A percentile compares a stretch with the other conserved stretches of the same genome.
These are phyloP conservation scores for Oppia nitens DNA, from an alignment of 1,140 invertebrate species.

Conservation along the genomic window DNA sequence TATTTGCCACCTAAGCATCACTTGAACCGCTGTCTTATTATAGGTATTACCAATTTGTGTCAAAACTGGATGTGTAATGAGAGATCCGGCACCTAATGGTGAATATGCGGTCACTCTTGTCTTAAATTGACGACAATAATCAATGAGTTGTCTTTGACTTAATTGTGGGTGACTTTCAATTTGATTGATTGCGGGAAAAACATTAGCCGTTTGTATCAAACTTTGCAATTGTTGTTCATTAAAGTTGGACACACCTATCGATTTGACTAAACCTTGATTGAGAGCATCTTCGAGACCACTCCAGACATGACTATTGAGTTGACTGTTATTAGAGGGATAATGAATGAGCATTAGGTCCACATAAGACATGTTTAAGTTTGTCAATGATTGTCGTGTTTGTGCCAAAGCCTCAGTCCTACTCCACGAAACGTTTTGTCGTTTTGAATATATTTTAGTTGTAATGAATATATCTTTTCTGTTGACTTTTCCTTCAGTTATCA, in stretches of 20 bases:
- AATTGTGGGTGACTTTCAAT: conserved; percentile 25
- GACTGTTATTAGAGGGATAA: conserved; percentile 55
- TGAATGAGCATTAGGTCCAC: conserved; percentile 67
- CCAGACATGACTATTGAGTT: conserved; percentile 46
- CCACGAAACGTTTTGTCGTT: conserved; percentile 48
- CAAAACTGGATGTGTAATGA: conserved; percentile 39
- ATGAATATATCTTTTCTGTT: conserved; percentile 70
- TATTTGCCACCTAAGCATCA: conserved; percentile 36
- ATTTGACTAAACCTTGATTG: conserved; percentile 46
- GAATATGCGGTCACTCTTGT: conserved; percentile 30
- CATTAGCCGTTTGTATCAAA: conserved; percentile 32
- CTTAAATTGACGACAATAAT: conserved; percentile 24
- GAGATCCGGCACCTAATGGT: conserved; percentile 27
- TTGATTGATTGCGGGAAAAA: conserved; percentile 17
- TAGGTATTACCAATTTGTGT: conserved; percentile 46
- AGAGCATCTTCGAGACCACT: conserved; percentile 25
- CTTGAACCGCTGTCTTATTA: conserved; percentile 46
- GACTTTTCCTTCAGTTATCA: conserved; percentile 48
- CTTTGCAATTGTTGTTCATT: conserved; percentile 58
- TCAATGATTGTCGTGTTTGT: conserved; percentile 44
- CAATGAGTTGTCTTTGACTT: conserved; percentile 22
- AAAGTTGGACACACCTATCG: conserved; percentile 80
- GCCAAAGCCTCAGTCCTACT: conserved; percentile 43
- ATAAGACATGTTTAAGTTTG: conserved; percentile 49
- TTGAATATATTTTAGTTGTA: conserved; percentile 41